Evolutionary conservation across 1,140 invertebrate genomes (phyloP).

Genomic region (Branchinecta lindahli): DNA sequence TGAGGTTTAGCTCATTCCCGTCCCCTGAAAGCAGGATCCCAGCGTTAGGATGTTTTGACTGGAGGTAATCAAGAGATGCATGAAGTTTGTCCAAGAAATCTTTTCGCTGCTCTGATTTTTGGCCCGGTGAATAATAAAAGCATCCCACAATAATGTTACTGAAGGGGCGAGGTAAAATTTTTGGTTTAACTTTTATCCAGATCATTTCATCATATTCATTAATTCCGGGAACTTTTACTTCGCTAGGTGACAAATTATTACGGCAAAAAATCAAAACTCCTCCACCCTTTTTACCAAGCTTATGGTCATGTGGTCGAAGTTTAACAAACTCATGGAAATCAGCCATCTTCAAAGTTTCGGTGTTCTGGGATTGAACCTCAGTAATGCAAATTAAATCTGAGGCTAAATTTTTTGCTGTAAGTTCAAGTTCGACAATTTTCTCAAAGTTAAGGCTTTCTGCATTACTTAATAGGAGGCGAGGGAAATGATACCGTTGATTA

Average conservation of each 20-base stretch:
- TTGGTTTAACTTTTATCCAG: not conserved
- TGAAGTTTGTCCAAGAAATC: not conserved
- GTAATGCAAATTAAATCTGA: slow-evolving; percentile 9
- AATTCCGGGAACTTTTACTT: not conserved
- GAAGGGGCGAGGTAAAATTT: not conserved
- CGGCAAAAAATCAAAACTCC: not conserved
- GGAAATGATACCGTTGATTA: not conserved
- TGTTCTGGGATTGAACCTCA: slow-evolving; percentile 6
- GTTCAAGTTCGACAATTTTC: not conserved
- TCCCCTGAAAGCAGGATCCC: not conserved
- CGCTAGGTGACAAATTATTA: slow-evolving; percentile 3
- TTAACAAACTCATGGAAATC: not conserved
- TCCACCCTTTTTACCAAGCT: not conserved
- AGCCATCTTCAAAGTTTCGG: not conserved
- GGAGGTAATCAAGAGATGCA: slow-evolving; percentile 5
- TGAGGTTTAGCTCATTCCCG: not conserved
- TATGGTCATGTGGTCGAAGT: not conserved
- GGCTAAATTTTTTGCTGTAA: not conserved
- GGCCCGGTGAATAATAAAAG: not conserved
- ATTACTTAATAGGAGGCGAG: not conserved
- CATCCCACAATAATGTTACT: not conserved
- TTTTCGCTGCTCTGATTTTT: slow-evolving; percentile 3
- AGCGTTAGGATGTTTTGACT: slow-evolving; percentile 5
- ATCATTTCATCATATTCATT: slow-evolving; percentile 4
- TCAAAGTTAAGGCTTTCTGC: not conserved